Evolutionary conservation across 2,797 vertebrate genomes (phyloP).

Genomic region (Poeciliopsis paucimaculata): DNA sequence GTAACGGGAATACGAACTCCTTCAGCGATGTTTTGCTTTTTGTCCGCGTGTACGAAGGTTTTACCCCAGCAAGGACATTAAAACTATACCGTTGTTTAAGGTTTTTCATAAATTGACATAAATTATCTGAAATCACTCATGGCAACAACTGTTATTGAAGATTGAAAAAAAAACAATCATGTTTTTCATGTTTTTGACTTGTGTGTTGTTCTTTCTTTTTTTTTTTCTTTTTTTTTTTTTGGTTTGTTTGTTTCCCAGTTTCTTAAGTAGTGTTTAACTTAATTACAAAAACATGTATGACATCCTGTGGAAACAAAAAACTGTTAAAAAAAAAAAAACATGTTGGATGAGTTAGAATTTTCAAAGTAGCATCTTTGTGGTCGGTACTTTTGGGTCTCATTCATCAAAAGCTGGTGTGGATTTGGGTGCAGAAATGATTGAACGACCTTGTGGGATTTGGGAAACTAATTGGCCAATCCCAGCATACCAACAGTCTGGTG

Average conservation of each 20-base stretch:
- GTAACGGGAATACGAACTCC: background rate
- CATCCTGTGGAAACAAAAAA: background rate
- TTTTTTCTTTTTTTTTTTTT: too few species aligned
- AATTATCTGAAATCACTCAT: background rate
- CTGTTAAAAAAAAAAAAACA: background rate
- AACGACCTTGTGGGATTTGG: background rate
- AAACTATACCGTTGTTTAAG: background rate
- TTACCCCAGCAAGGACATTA: background rate
- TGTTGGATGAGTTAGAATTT: background rate
- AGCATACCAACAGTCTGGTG: background rate
- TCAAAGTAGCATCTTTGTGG: background rate
- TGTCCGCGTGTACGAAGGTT: background rate
- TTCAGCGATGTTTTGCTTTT: background rate
- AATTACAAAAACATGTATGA: constrained; percentile 1
- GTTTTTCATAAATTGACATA: background rate
- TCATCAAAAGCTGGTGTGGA: background rate
- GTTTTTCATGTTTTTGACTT: background rate
- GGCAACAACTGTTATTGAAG: background rate
- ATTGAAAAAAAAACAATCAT: background rate
- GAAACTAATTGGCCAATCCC: constrained; percentile 1
- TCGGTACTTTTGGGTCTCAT: background rate
- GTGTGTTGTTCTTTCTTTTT: background rate
- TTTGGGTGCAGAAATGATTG: constrained; percentile 1
- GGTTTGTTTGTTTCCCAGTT: background rate
- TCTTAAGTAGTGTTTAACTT: background rate